Evolutionary conservation across 2,797 vertebrate genomes (phyloP), one percentile per base, ranked within the genome.

Genomic region (Myotis findleyi): DNA sequence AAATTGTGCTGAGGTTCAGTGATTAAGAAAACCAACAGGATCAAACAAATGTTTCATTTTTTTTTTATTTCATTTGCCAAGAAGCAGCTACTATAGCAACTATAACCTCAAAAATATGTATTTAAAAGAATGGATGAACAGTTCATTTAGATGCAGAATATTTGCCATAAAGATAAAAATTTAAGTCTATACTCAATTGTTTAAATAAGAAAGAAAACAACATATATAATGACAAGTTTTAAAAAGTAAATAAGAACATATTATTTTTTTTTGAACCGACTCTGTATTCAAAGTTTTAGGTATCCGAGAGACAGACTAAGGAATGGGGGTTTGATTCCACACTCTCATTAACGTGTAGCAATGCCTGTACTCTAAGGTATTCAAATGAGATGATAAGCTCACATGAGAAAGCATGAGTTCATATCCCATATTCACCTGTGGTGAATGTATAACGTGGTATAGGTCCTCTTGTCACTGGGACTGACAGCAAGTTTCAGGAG

Each of bases 21-120:
- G 85, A 96, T 95, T 92, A 94, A 71, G 79, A 96, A 89, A 97
- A 95, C 84, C 77, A 88, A 94, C 82, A 94, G 64, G 90, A 91
- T 62, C 92, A 51, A 95, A 87, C 77, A 96, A 95, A 69, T 88
- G 30, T 95, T 88, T 44, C 38, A 72, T 86, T 94, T 95, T 90
- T 71, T 62, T 91, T 95, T 89, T 97, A 88, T 83, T 89, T 91
- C 44, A 2, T 9, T 94, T 96, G 88, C 91, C 94, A 95, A 87
- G 57, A 90, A 93, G 33, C 57, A 90, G 38, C 66, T 44, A 89
- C 11, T 49, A 6, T 20, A 89, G 23, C 62, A 95, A 76, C 27
- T 62, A 21, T 72, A 92, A 84, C 49, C 33, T 89, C 49, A 44
- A 64, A 88, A 30, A 82, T 71, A 69, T 51, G 41, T 64, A 25